A percentile compares a stretch with the other conserved stretches of the same genome.
These are phyloP conservation scores for Andrena trimmerana DNA, from an alignment of 2,888 invertebrate genomes.

Conservation along the genomic window DNA sequence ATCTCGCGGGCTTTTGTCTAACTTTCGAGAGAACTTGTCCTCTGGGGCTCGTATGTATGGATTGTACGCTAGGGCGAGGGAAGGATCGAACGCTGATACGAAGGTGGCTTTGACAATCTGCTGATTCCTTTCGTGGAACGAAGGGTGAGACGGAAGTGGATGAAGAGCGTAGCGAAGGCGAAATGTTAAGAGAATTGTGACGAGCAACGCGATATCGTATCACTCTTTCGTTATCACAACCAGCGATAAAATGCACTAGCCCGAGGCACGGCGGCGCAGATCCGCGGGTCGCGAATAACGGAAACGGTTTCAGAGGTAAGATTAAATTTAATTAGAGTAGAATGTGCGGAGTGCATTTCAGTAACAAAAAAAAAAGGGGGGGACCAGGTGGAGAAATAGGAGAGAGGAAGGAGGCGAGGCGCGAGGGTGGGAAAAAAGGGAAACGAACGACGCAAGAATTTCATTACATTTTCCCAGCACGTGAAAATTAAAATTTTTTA, in stretches of 20 bases:
- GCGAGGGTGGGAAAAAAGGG: slow-evolving; percentile 23
- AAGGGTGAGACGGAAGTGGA: too few relatives aligned
- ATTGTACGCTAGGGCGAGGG: too few relatives aligned
- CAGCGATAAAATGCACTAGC: slow-evolving; percentile 39
- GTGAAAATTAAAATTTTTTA: slow-evolving; percentile 65
- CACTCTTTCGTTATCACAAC: slow-evolving; percentile 27
- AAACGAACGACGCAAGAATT: slow-evolving; percentile 56
- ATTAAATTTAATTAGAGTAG: slow-evolving; percentile 64
- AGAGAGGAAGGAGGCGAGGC: slow-evolving; percentile 16
- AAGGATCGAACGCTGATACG: too few relatives aligned
- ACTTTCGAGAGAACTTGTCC: not conserved
- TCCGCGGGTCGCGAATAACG: slow-evolving; percentile 55
- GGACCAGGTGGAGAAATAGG: not conserved
- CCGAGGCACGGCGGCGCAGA: slow-evolving; percentile 30
- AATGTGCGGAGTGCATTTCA: slow-evolving; percentile 63
- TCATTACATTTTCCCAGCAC: slow-evolving; percentile 63
- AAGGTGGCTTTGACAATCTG: too few relatives aligned
- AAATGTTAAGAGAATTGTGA: not conserved
- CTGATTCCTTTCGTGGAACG: too few relatives aligned
- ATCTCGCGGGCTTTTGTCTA: slow-evolving; percentile 11
- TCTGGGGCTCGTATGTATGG: too few relatives aligned
- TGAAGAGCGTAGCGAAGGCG: too few relatives aligned
- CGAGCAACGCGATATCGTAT: not conserved
- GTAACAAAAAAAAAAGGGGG: slow-evolving; percentile 50
- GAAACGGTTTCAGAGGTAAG: slow-evolving; percentile 55